Evolutionary conservation across 2,797 vertebrate genomes (phyloP).

Genomic region (Cyprinodon diabolis): DNA sequence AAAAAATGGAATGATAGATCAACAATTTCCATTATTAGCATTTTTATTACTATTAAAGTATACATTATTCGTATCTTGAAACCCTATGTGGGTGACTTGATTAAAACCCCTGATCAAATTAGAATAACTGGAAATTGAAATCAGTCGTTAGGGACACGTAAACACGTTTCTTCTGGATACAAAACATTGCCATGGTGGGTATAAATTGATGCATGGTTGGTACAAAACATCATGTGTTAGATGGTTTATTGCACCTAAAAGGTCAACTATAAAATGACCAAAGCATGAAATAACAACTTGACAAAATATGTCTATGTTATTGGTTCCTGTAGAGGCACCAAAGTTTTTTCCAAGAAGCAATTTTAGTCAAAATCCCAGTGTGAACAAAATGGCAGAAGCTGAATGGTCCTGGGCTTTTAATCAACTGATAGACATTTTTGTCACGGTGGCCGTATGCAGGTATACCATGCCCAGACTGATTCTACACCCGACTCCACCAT

Average conservation of each 20-base stretch:
- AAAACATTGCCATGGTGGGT: background rate
- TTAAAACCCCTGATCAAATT: background rate
- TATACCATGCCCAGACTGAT: slow-evolving; percentile 34
- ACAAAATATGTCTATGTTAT: slow-evolving; percentile 25
- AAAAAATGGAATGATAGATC: too few relatives aligned
- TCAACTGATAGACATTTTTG: slow-evolving; percentile 36
- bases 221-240: background rate
- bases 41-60: background rate
- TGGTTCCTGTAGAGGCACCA: slow-evolving; percentile 35
- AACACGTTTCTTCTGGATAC: background rate
- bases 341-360: slow-evolving; percentile 25
- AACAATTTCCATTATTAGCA: background rate
- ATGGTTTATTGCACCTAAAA: background rate
- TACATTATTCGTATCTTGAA: background rate
- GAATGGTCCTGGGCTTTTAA: slow-evolving; percentile 41
- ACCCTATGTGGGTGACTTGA: background rate
- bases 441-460: slow-evolving; percentile 26
- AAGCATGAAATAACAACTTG: background rate
- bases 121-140: background rate
- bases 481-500: slow-evolving; percentile 46
- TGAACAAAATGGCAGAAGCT: slow-evolving; percentile 57
- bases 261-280: background rate
- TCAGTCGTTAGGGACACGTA: background rate
- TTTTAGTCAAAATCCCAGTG: slow-evolving; percentile 64
- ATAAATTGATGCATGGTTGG: background rate